A percentile compares a stretch with the other conserved stretches of the same genome.
phyloP scores from a whole-genome alignment of 1,140 invertebrate species.

The Danaus melanippus region DNA sequence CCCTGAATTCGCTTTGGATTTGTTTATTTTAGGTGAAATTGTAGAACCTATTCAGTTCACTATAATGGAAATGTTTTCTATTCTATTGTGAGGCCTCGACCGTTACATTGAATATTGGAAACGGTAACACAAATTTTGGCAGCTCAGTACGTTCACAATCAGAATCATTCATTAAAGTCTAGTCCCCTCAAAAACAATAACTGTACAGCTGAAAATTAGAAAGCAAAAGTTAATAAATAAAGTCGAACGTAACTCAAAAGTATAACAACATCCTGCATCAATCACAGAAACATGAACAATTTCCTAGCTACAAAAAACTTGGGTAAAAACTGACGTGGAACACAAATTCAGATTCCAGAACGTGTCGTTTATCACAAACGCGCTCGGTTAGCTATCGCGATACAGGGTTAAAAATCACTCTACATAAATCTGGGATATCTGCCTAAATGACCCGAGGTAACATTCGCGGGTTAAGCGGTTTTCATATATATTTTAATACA shows the following conservation, averaged over 20 bases:
- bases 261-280: conserved; percentile 13
- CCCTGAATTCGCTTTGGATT: conserved; percentile 14
- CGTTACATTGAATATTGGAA: too few species aligned
- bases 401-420: conserved; percentile 56
- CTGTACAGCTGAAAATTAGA: too few species aligned
- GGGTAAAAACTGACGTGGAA: conserved; percentile 29
- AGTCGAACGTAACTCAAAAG: background rate
- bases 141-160: too few species aligned
- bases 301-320: conserved; percentile 23
- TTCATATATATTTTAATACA: conserved; percentile 40
- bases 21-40: conserved; percentile 6
- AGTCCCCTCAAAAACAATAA: too few species aligned
- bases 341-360: conserved; percentile 37
- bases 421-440: conserved; percentile 57
- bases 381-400: conserved; percentile 37
- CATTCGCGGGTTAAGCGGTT: conserved; percentile 37
- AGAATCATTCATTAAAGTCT: too few species aligned
- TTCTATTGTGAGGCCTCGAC: too few species aligned
- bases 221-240: too few species aligned
- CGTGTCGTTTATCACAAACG: conserved; percentile 38
- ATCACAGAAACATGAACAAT: conserved; percentile 29
- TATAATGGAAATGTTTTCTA: too few species aligned
- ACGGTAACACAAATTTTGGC: too few species aligned
- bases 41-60: too few species aligned
- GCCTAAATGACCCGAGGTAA: conserved; percentile 52